Evolutionary conservation across 1,140 invertebrate species (phyloP).

Genomic region (Semibalanus balanoides): DNA sequence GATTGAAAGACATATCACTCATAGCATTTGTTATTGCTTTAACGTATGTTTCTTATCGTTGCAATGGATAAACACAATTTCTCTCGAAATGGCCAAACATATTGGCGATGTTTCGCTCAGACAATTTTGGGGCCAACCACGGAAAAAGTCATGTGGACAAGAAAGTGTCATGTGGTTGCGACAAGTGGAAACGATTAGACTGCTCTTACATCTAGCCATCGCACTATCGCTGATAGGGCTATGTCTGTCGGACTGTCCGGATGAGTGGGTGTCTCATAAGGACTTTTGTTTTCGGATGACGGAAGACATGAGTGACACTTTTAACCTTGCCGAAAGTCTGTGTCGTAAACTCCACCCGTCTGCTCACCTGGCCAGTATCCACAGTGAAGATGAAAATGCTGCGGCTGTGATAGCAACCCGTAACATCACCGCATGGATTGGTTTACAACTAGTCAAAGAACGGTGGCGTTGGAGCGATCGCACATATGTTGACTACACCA

Average conservation of each 20-base stretch:
- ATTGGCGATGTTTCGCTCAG: too few species aligned
- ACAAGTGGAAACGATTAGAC: too few species aligned
- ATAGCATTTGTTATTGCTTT: too few species aligned
- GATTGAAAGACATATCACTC: too few species aligned
- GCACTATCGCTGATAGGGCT: neutral
- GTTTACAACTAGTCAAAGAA: neutral
- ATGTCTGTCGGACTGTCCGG: neutral
- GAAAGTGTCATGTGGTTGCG: too few species aligned
- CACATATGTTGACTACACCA: neutral
- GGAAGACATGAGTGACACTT: neutral
- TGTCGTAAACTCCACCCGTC: neutral
- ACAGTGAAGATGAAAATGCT: neutral
- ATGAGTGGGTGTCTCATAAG: neutral
- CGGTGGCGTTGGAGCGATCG: neutral
- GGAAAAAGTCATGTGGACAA: too few species aligned
- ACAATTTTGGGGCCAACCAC: too few species aligned
- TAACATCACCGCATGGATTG: neutral
- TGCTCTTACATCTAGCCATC: too few species aligned
- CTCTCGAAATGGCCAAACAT: too few species aligned
- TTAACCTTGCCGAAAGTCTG: neutral
- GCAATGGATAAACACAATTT: too few species aligned
- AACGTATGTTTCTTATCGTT: too few species aligned
- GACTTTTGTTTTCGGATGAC: neutral
- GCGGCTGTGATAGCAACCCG: too few species aligned
- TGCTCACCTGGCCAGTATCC: neutral